Evolutionary conservation across 2,888 invertebrate species (phyloP).

Genomic region (Chouioia cunea): DNA sequence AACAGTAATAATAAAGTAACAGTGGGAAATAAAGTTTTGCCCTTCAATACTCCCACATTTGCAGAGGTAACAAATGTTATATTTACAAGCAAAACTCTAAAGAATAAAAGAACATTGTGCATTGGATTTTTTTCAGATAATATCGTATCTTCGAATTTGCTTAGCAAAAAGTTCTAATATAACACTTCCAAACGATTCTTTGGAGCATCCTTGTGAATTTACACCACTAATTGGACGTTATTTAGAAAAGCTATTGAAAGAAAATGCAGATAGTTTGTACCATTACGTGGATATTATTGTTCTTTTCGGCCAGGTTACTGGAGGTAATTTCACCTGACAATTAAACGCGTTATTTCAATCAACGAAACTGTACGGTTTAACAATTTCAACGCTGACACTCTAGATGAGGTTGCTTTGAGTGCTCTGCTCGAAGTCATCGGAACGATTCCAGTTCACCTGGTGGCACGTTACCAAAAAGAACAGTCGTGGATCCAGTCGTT

Average conservation of each 20-base stretch:
- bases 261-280: slow-evolving; percentile 73
- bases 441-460: slow-evolving; percentile 80
- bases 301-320: slow-evolving; percentile 75
- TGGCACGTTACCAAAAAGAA: slow-evolving; percentile 75
- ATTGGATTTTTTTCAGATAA: slow-evolving; percentile 71
- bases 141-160: slow-evolving; percentile 85
- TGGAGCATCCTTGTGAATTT: slow-evolving; percentile 75
- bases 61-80: slow-evolving; percentile 74
- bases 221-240: slow-evolving; percentile 78
- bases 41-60: slow-evolving; percentile 80
- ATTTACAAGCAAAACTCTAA: not conserved
- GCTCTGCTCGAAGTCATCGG: slow-evolving; percentile 89
- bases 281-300: slow-evolving; percentile 79
- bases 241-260: slow-evolving; percentile 72
- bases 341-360: not conserved
- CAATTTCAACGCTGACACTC: slow-evolving; percentile 29
- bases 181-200: slow-evolving; percentile 68
- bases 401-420: slow-evolving; percentile 77
- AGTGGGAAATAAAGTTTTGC: slow-evolving; percentile 77
- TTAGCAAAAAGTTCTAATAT: slow-evolving; percentile 76
- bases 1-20: slow-evolving; percentile 69
- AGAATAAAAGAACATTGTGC: slow-evolving; percentile 11
- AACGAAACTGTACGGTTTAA: slow-evolving; percentile 8
- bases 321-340: slow-evolving; percentile 70
- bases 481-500: slow-evolving; percentile 76